phyloP scores from a whole-genome alignment of 2,113 vertebrate species.

The Microtus richardsoni region DNA sequence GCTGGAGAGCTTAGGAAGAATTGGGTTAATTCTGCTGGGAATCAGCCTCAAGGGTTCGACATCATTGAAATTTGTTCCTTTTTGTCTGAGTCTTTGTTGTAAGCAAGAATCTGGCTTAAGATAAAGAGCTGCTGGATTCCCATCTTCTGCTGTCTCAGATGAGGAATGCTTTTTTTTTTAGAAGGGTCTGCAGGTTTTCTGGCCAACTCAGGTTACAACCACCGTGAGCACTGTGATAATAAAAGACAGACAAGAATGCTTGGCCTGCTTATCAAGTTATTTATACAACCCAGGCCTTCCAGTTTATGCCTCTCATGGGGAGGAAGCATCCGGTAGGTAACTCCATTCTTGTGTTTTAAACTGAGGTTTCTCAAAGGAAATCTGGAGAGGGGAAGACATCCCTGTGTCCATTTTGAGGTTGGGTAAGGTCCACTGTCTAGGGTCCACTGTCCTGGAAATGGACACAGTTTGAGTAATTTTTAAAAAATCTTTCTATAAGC shows the following conservation, averaged over 20 bases:
- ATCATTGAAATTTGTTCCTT: not conserved
- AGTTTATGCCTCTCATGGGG: not conserved
- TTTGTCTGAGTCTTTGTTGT: not conserved
- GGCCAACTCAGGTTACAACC: not conserved
- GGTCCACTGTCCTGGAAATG: not conserved
- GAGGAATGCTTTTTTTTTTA: constrained; percentile 49
- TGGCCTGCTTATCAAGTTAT: not conserved
- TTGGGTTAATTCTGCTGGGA: not conserved
- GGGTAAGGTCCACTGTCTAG: not conserved
- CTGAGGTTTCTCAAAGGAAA: not conserved
- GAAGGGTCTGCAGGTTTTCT: not conserved
- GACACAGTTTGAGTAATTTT: not conserved
- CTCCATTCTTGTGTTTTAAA: not conserved
- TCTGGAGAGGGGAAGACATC: not conserved
- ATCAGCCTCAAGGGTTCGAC: not conserved
- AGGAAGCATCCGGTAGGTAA: not conserved
- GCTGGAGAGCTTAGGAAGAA: not conserved
- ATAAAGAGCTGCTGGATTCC: not conserved
- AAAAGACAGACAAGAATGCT: not conserved
- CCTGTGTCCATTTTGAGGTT: not conserved
- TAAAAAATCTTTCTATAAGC: not conserved
- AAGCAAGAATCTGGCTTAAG: not conserved
- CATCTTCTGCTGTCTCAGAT: not conserved
- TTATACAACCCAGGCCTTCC: not conserved
- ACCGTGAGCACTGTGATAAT: not conserved